Base-by-base conservation (phyloP, 2,888 invertebrate species). In the Leptinotarsa juncta region DNA sequence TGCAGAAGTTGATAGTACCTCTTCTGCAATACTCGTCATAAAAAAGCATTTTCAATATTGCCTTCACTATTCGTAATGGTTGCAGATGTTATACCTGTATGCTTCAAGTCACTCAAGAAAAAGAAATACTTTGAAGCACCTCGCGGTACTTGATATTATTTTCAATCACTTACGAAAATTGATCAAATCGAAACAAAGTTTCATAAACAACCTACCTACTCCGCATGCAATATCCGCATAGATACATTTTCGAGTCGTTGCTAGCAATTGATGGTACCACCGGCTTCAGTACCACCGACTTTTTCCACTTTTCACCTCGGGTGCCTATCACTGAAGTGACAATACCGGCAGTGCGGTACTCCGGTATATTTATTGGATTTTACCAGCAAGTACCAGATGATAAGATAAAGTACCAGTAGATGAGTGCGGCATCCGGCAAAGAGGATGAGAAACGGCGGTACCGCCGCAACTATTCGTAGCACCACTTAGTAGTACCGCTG, bases 291-390 rank as follows among this genome's bases (percentile, higher is more conserved):
- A 20, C 55, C 23, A 12, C 20, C 14, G 57, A 20, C 57, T 57
- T 23, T 18, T 57, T 57, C 57, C 15, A 23, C 57, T 57, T 15
- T 20, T 57, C 23, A 67, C 23, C n/a, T 42, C 50, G 67, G 48
- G 16, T 55, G 67, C 55, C 67, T 55, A 55, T 67, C 67, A 67
- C 53, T 32, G 5, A 23, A 53, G 67, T 67, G 67, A 67, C 67
- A 67, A 51, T 67, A 67, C 67, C 49, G 55, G 67, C 67, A 55
- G 65, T 65, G 71, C 71, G 71, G 51, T 65, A 55, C 53, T 48
- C 50, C 71, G 55, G 67, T 67, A 67, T 73, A 73, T 73, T 73
- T 73, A 73, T 73, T 70, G 70, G 65, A 73, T 73, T 73, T 70
- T 23, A 53, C 69, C 65, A 70, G 65, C 73, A 70, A 53, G 65